Base-by-base conservation (phyloP, 2,888 invertebrate species). In the Pterostichus niger region DNA sequence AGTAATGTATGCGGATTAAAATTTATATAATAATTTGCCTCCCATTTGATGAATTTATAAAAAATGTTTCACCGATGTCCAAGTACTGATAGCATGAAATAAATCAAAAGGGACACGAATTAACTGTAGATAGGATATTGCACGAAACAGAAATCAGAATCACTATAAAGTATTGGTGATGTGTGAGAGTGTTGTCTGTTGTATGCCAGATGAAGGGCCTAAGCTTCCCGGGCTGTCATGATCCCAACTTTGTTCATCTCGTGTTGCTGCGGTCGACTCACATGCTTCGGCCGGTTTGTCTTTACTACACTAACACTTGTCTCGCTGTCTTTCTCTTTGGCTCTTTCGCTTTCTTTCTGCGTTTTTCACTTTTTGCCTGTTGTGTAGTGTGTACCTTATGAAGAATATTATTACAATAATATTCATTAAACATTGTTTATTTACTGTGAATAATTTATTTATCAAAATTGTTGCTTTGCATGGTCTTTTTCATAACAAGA, bases 191-290 rank as follows among this genome's bases (percentile, higher is more conserved):
- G 87, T 88, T 54, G 75, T 84, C 13, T 77, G 76, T 76, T 75
- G 75, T 82, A 52, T 82, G 82, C 59, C 68, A 97, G 97, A 96
- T 97, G 93, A 98, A 98, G 93, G 97, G 97, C 92, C 94, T 97
- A 92, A 96, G 96, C 94, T 97, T 97, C 92, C 97, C 97, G 91
- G 98, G 98, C 92, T 96, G 96, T 93, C 96, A 97, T 92, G 97
- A 97, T 93, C 95, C 96, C 91, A 94, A 95, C 92, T 97, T 97
- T 94, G 97, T 97, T 94, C 96, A 97, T 91, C 96, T 97, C 93
- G 96, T 98, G 91, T 94, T 98, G 92, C 98, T 98, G 92, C 95
- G 98, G 92, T 98, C 98, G 92, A 96, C 97, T 91, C 96, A 97
- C 93, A 96, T 98, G 92, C 94, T 98, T 92, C 95, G 95, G 93